Percentiles rank a stretch among this genome's conserved stretches.
Conservation (phyloP, 2,113 vertebrate species). For the Gobius niger region DNA sequence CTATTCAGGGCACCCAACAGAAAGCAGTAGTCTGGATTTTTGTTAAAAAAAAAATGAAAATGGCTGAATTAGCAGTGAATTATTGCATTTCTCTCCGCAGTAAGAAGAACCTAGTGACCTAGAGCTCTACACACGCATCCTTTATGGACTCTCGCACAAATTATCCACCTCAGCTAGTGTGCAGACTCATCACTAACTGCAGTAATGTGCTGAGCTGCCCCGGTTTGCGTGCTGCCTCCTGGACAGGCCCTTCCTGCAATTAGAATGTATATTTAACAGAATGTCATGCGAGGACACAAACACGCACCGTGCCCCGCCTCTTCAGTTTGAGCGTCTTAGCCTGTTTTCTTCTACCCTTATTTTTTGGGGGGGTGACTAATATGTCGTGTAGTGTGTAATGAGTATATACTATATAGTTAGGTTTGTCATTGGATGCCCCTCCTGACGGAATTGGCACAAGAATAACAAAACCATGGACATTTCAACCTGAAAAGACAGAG, state of each 20-base stretch:
- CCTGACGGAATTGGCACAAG: too few relatives aligned
- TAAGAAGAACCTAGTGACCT: constrained; percentile 1
- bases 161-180: constrained; percentile 13
- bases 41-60: background rate
- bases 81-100: constrained; percentile 6
- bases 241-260: constrained; percentile 28
- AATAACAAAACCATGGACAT: too few relatives aligned
- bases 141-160: constrained; percentile 9
- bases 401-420: background rate
- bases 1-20: background rate
- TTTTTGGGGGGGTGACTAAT: too few relatives aligned
- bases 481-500: too few relatives aligned
- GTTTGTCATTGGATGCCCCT: background rate
- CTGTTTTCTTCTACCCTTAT: background rate
- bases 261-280: constrained; percentile 28
- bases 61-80: constrained; percentile 7
- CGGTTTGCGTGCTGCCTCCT: constrained; percentile 32
- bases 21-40: background rate
- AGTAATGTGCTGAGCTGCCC: constrained; percentile 2
- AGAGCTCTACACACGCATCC: constrained; percentile 12
- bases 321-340: background rate
- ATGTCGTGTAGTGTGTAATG: too few relatives aligned
- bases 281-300: constrained; percentile 8
- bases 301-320: background rate
- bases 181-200: constrained; percentile 25